Evolutionary conservation across 2,888 invertebrate species (phyloP), one percentile per base, ranked within the genome.

Genomic region (Xestia c-nigrum): DNA sequence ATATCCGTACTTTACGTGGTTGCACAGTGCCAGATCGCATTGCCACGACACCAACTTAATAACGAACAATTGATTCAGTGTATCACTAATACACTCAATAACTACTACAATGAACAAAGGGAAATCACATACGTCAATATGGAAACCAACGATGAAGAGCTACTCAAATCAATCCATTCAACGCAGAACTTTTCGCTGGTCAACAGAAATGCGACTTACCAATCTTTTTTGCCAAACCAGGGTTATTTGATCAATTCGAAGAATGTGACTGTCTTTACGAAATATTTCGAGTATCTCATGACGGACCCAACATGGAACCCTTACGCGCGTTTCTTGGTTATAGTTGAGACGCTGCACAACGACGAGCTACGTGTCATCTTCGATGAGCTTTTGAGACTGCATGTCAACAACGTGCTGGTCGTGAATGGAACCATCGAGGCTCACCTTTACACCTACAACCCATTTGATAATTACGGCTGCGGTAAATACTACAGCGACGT

Each of bases 401-500:
- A 90, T 66, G 88, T 94, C 0, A 75, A 77, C 21, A 87, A 93
- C 55, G 92, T 91, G 0, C 43, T 94, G 3, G 78, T 94, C 7
- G 65, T 93, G 5, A 91, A 92, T 66, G 91, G 91, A 16, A 90
- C 87, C 0, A 55, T 64, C 0, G 85, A 91, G 5, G 85, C 88
- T 12, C 81, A 92, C 4, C 63, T 95, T 21, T 94, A 91, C 76
- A 90, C 93, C 1, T 95, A 94, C 80, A 92, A 95, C 81, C 93
- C 95, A 0, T 95, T 90, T 64, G 91, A 93, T 73, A 92, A 95
- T 65, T 92, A 90, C 69, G 91, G 90, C 0, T 95, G 95, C 70
- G 95, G 95, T n/a, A 91, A 89, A 73, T 89, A 90, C 61, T 95
- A 92, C 74, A 84, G 87, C 5, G 80, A 87, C 47, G 80, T 95